Conservation (phyloP, 2,113 vertebrate genomes). For the Craseonycteris thonglongyai region DNA sequence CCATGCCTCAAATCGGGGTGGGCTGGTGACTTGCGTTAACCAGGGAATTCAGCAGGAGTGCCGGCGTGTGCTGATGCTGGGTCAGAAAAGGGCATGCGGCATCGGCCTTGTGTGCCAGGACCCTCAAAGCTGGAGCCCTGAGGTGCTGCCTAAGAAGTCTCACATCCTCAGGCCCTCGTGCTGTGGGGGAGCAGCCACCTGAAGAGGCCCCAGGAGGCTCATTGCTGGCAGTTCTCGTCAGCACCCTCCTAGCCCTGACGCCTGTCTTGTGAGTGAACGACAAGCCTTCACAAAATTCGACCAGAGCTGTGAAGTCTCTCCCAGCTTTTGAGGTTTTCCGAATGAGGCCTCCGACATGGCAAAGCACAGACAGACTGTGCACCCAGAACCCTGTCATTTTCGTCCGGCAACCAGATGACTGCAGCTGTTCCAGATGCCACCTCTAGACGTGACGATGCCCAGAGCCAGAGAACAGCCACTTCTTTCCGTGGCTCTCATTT, state of each 20-base stretch:
- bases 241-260: background rate
- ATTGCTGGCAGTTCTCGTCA: rapidly evolving
- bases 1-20: background rate
- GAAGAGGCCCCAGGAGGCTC: background rate
- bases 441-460: background rate
- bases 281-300: background rate
- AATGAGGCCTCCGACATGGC: background rate
- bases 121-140: background rate
- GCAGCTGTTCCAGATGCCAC: background rate
- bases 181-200: background rate
- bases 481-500: background rate
- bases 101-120: background rate
- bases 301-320: background rate
- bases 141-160: background rate
- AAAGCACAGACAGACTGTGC: background rate
- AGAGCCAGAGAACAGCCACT: background rate
- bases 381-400: background rate
- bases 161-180: rapidly evolving
- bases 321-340: background rate
- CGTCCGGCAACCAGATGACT: background rate
- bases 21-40: background rate
- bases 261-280: background rate
- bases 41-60: background rate
- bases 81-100: rapidly evolving
- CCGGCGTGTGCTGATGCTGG: rapidly evolving